Evolutionary conservation across 2,113 vertebrate species (phyloP).

Genomic region (Archocentrus centrarchus): DNA sequence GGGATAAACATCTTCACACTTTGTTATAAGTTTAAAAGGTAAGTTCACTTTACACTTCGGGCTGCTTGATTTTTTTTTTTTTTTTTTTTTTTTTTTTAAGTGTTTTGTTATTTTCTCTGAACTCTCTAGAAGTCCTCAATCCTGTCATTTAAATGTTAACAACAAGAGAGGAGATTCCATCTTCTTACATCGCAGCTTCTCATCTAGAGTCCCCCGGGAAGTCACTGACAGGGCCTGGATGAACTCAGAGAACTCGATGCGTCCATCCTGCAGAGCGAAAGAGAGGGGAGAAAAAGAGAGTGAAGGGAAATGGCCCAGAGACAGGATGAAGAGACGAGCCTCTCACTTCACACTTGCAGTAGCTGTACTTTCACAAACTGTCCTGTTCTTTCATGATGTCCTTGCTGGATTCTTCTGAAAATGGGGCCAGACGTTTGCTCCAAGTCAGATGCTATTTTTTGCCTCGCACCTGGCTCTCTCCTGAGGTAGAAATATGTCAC

Average conservation of each 20-base stretch:
- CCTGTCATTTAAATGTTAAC: constrained; percentile 44
- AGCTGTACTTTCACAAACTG: constrained; percentile 34
- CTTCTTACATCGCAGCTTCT: constrained; percentile 96
- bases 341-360: constrained; percentile 28
- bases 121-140: constrained; percentile 27
- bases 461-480: constrained; percentile 72
- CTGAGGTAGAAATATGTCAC: constrained; percentile 67
- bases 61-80: background rate
- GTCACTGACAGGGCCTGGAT: constrained; percentile 99
- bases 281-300: constrained; percentile 22
- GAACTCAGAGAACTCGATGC: constrained; percentile 98
- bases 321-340: constrained; percentile 2
- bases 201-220: constrained; percentile 95
- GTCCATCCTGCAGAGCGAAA: constrained; percentile 86
- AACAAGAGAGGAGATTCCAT: constrained; percentile 1
- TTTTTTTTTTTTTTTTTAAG: background rate
- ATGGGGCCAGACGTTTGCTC: constrained; percentile 69
- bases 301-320: constrained; percentile 11
- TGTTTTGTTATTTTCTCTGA: constrained; percentile 11
- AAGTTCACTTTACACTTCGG: background rate
- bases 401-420: constrained; percentile 59
- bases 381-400: constrained; percentile 37
- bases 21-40: background rate
- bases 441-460: constrained; percentile 73
- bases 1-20: background rate